Evolutionary conservation across 2,888 invertebrate species (phyloP).

Genomic region (Deilephila elpenor): DNA sequence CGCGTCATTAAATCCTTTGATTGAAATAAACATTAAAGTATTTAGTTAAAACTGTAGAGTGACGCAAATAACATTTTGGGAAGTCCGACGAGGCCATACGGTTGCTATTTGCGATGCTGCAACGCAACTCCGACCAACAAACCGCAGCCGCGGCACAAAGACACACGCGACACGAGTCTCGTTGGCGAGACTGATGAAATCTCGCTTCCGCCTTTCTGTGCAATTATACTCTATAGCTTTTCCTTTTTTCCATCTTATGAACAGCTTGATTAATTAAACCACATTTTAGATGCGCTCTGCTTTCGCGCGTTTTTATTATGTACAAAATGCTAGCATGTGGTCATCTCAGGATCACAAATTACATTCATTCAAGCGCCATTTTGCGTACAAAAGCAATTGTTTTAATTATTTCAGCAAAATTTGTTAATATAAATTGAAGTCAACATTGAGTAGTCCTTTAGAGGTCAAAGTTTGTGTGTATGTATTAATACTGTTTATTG

Average conservation of each 20-base stretch:
- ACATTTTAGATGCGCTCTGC: not conserved
- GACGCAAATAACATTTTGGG: slow-evolving; percentile 18
- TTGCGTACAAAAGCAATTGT: not conserved
- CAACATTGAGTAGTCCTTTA: not conserved
- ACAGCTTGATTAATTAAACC: not conserved
- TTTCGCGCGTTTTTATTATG: not conserved
- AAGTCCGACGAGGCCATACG: slow-evolving; percentile 10
- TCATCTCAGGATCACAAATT: not conserved
- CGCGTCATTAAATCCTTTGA: slow-evolving; percentile 23
- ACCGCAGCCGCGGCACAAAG: slow-evolving; percentile 21
- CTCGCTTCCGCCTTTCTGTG: slow-evolving; percentile 21
- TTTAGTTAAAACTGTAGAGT: slow-evolving; percentile 7
- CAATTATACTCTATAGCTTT: slow-evolving; percentile 8
- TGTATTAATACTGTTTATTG: not conserved
- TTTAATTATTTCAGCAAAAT: not conserved
- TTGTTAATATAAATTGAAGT: not conserved
- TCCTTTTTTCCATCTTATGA: not conserved
- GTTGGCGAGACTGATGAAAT: slow-evolving; percentile 27
- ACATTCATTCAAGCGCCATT: not conserved
- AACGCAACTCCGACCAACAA: slow-evolving; percentile 15
- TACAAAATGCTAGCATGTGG: no score
- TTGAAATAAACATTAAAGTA: slow-evolving; percentile 17
- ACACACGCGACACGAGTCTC: slow-evolving; percentile 8
- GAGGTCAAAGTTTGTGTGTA: not conserved
- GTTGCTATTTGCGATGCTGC: slow-evolving; percentile 12